These are phyloP conservation scores for Platygyra sinensis DNA, from an alignment of 64 coral and sea anemone species.

Conservation along the genomic window DNA sequence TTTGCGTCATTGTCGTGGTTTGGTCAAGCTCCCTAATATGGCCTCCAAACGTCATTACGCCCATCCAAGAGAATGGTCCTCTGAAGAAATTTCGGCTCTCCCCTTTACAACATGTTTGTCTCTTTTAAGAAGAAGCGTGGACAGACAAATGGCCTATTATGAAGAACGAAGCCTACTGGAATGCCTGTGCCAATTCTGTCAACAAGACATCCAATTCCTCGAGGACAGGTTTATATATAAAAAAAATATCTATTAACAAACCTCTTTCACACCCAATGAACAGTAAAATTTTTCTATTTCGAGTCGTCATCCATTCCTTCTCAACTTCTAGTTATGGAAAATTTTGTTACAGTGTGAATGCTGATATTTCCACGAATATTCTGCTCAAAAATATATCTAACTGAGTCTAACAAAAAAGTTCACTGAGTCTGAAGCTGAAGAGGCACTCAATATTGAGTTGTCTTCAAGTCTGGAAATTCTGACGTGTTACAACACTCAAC, in stretches of 20 bases:
- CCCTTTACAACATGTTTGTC: constrained; percentile 72
- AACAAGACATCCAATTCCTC: constrained; percentile 48
- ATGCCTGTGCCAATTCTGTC: constrained; percentile 46
- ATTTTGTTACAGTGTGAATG: not conserved
- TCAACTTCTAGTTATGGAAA: not conserved
- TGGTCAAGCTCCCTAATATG: no score
- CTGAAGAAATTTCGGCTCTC: constrained; percentile 37
- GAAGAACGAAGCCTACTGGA: constrained; percentile 36
- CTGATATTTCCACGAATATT: not conserved
- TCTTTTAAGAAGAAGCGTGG: constrained; percentile 64
- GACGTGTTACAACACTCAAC: not conserved
- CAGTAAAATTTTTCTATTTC: not conserved
- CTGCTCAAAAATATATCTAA: constrained; percentile 26
- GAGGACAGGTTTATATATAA: constrained; percentile 27
- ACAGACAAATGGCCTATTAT: constrained; percentile 56
- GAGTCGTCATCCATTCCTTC: not conserved
- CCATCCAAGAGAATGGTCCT: constrained; percentile 35
- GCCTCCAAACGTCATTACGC: no score
- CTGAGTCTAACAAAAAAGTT: constrained; percentile 31
- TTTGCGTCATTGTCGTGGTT: no score
- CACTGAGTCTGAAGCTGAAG: constrained; percentile 42
- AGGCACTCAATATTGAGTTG: constrained; percentile 51
- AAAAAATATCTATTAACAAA: not conserved
- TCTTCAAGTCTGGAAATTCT: not conserved
- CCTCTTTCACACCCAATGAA: not conserved